These are phyloP conservation scores for Eudasyphora cyanicolor DNA, from an alignment of 2,888 invertebrate genomes.

Conservation along the genomic window DNA sequence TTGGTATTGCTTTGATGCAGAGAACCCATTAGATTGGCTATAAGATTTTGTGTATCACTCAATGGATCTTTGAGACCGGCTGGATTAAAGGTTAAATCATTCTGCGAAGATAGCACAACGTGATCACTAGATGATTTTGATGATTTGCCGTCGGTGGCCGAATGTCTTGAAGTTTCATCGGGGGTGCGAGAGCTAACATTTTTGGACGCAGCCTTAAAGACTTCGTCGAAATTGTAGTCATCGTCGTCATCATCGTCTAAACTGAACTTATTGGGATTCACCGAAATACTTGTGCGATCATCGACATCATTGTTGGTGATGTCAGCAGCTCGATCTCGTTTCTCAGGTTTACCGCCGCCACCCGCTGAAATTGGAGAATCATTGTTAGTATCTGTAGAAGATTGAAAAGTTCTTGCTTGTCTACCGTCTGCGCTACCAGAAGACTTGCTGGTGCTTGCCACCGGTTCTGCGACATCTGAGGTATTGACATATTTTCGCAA, in stretches of 20 bases:
- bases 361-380: slow-evolving; percentile 56
- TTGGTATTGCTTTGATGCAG: slow-evolving; percentile 78
- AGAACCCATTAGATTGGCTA: slow-evolving; percentile 84
- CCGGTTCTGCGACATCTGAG: slow-evolving; percentile 69
- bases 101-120: slow-evolving; percentile 68
- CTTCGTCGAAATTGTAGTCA: slow-evolving; percentile 92
- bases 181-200: slow-evolving; percentile 85
- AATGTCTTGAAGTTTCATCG: slow-evolving; percentile 66
- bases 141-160: slow-evolving; percentile 72
- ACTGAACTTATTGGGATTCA: slow-evolving; percentile 76
- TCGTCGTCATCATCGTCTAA: slow-evolving; percentile 87
- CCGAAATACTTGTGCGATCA: slow-evolving; percentile 66
- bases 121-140: slow-evolving; percentile 63
- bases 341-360: slow-evolving; percentile 35
- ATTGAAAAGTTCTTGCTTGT: slow-evolving; percentile 37
- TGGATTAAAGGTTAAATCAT: slow-evolving; percentile 74
- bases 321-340: slow-evolving; percentile 36
- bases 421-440: slow-evolving; percentile 46
- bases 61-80: slow-evolving; percentile 72
- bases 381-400: slow-evolving; percentile 52
- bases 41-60: slow-evolving; percentile 83
- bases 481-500: slow-evolving; percentile 88
- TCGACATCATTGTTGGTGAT: slow-evolving; percentile 69
- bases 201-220: slow-evolving; percentile 87
- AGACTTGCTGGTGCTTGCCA: slow-evolving; percentile 38